These are phyloP conservation scores for Girardinus metallicus DNA, from an alignment of 2,797 vertebrate species.

Conservation along the genomic window DNA sequence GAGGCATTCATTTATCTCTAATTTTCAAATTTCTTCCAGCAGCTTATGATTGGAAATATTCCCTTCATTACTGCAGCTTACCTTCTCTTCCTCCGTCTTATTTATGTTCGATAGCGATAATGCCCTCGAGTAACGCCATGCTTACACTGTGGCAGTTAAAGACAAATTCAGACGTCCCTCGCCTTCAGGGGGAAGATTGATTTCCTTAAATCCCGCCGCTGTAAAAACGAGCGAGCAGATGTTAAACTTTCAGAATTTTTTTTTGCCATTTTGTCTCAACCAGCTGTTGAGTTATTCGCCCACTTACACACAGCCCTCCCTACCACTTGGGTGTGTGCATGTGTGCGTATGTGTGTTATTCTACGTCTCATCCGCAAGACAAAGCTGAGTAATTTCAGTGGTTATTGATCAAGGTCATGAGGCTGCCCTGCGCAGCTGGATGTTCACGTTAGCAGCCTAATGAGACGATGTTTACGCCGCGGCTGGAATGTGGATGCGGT, in stretches of 20 bases:
- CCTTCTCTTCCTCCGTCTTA: slow-evolving; percentile 13
- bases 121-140: slow-evolving; percentile 24
- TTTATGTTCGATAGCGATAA: slow-evolving; percentile 15
- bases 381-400: slow-evolving; percentile 12
- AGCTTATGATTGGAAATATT: not conserved
- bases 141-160: slow-evolving; percentile 34
- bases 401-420: slow-evolving; percentile 51
- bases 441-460: slow-evolving; percentile 36
- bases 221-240: slow-evolving; percentile 36
- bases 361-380: slow-evolving; percentile 25
- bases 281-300: slow-evolving; percentile 11
- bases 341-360: slow-evolving; percentile 4
- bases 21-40: not conserved
- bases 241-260: slow-evolving; percentile 29
- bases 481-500: slow-evolving; percentile 33
- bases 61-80: slow-evolving; percentile 1
- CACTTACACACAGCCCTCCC: not conserved
- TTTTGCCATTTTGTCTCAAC: slow-evolving; percentile 12
- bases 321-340: not conserved
- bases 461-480: slow-evolving; percentile 32
- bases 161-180: slow-evolving; percentile 28
- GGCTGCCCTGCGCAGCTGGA: slow-evolving; percentile 26
- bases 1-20: not conserved
- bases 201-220: slow-evolving; percentile 35
- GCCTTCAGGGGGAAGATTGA: slow-evolving; percentile 33